These are phyloP conservation scores for Corythornis leucogaster DNA, from an alignment of 2,797 vertebrate genomes.

Conservation along the genomic window DNA sequence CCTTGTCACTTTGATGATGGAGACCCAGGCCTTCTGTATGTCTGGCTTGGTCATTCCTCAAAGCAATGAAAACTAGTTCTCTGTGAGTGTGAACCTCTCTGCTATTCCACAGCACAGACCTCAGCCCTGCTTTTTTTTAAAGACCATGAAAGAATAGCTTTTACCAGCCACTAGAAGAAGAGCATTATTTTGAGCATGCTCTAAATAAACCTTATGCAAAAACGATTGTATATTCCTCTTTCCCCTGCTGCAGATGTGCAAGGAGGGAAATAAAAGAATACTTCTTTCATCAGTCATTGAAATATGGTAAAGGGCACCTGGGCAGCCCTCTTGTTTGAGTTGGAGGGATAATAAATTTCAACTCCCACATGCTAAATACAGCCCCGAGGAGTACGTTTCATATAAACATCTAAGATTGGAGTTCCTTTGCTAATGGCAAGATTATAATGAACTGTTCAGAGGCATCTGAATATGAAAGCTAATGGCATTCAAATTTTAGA, in stretches of 20 bases:
- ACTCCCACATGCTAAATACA: not conserved
- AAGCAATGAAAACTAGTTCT: not conserved
- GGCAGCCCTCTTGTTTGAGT: not conserved
- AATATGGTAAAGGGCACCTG: not conserved
- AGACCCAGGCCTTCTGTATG: not conserved
- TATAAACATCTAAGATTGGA: not conserved
- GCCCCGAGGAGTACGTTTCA: not conserved
- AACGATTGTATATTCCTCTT: not conserved
- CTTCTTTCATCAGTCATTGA: not conserved
- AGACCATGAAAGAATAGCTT: not conserved
- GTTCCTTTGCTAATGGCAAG: conserved; percentile 27
- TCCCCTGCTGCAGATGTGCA: not conserved
- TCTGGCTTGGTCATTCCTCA: not conserved
- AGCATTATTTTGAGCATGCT: not conserved
- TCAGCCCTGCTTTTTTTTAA: not conserved
- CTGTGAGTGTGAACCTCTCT: not conserved
- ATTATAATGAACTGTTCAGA: conserved; percentile 28
- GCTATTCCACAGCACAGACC: not conserved
- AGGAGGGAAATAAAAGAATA: not conserved
- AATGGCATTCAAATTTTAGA: conserved; percentile 15
- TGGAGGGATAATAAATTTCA: not conserved
- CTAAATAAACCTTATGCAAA: not conserved
- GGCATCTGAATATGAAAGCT: conserved; percentile 9
- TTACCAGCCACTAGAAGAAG: not conserved
- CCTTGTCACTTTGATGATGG: not conserved